Evolutionary conservation across 2,888 invertebrate genomes (phyloP).

Genomic region (Epistrophe eligans): DNA sequence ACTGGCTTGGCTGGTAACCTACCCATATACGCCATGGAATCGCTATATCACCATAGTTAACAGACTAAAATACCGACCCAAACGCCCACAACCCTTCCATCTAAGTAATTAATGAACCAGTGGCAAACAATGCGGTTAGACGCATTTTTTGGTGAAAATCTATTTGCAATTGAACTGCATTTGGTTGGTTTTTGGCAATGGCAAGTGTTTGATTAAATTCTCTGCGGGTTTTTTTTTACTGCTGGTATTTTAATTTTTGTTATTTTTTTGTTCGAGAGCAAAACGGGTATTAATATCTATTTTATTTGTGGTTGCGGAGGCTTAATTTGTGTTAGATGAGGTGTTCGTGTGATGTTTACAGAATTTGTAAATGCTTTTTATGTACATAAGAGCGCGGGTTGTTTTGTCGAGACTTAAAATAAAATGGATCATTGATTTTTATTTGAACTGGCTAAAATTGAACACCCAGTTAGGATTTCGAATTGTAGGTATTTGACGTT

Average conservation of each 20-base stretch:
- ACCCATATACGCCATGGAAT: not conserved
- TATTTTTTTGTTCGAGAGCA: not conserved
- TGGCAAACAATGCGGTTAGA: constrained; percentile 70
- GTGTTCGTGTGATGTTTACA: constrained; percentile 53
- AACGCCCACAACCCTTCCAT: constrained; percentile 4
- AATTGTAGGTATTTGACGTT: not conserved
- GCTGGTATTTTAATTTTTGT: constrained; percentile 22
- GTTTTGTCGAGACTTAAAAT: constrained; percentile 3
- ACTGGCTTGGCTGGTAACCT: not conserved
- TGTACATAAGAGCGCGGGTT: not conserved
- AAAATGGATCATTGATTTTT: constrained; percentile 28
- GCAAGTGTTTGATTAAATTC: constrained; percentile 69
- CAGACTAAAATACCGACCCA: not conserved
- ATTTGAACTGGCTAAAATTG: constrained; percentile 6
- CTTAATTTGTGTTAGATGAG: constrained; percentile 59
- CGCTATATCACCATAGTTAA: constrained; percentile 31
- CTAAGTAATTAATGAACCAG: constrained; percentile 71
- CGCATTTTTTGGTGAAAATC: constrained; percentile 61
- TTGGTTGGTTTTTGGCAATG: constrained; percentile 46
- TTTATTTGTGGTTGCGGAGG: constrained; percentile 29
- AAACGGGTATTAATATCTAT: constrained; percentile 5
- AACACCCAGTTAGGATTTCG: not conserved
- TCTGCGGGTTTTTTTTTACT: constrained; percentile 38
- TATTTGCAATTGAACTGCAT: constrained; percentile 59
- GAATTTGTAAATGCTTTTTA: constrained; percentile 39